Evolutionary conservation across 2,888 invertebrate genomes (phyloP), one percentile per base, ranked within the genome.

Genomic region (Noctua fimbriata): DNA sequence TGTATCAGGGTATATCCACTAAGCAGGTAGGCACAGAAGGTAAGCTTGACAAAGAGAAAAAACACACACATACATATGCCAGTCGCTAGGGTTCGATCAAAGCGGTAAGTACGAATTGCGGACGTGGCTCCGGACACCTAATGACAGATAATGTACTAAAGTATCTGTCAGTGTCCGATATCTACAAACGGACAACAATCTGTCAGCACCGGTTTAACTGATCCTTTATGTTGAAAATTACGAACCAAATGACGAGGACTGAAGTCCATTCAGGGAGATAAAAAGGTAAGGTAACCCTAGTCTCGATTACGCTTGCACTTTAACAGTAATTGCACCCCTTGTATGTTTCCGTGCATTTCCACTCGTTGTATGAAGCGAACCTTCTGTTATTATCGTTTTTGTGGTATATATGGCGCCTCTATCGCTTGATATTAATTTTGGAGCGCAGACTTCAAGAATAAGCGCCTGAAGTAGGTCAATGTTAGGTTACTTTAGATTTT

Each of bases 371-470:
- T n/a, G 21, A 4, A 66, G 10, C 21, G 0, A 1, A 52, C n/a
- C 28, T 83, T 83, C 83, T 80, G 18, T 1, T 7, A 1, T 0
- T 44, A 9, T 44, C 3, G 44, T 2, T 16, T 21, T 16, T 4
- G 47, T 76, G 58, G 16, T 5, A 14, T 76, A 24, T 75, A 73
- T 67, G 9, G 69, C 28, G 73, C 2, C 6, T 76, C 36, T 79
- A 70, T 73, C 18, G 72, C 36, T 67, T 21, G 49, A 82, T 82
- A 86, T 85, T 82, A 78, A 87, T 85, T 83, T 86, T 75, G 60
- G n/a, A 74, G 78, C 81, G n/a, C 74, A 60, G 28, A 81, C 69
- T 88, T 76, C 71, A 73, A 86, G 83, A 78, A 79, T 73, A 77
- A 63, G 72, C 49, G 66, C 76, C 66, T 32, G 2, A 81, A 88